Percentiles rank a stretch among this genome's conserved stretches.
Evolutionary conservation across 2,113 vertebrate genomes (phyloP).

Genomic region (Plotosus lineatus): DNA sequence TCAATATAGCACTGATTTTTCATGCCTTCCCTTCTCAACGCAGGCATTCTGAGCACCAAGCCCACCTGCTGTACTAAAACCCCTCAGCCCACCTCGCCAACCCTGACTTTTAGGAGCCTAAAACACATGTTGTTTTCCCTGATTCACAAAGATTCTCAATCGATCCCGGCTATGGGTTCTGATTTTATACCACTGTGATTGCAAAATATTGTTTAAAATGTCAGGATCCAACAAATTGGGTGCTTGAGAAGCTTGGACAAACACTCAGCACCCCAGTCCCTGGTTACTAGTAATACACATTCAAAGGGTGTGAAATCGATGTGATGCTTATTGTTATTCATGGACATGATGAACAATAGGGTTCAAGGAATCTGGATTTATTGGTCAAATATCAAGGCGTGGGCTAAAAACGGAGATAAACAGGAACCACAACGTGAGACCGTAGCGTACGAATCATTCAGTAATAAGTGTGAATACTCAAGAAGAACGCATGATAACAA

Average conservation of each 20-base stretch:
- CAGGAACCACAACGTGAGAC: not conserved
- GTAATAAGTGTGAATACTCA: no score
- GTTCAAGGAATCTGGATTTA: not conserved
- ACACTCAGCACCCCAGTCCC: not conserved
- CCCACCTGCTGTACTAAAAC: not conserved
- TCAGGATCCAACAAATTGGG: not conserved
- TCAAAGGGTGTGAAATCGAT: not conserved
- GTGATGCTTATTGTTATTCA: not conserved
- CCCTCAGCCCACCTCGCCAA: no score
- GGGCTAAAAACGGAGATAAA: not conserved
- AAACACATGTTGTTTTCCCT: not conserved
- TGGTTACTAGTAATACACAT: not conserved
- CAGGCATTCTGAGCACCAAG: not conserved
- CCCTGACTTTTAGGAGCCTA: constrained; percentile 4
- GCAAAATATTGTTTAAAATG: not conserved
- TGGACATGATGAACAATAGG: not conserved
- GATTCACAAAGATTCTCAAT: not conserved
- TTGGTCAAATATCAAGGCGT: not conserved
- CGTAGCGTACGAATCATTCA: not conserved
- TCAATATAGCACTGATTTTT: constrained; percentile 32
- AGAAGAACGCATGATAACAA: not conserved
- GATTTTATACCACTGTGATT: not conserved
- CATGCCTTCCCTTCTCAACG: not conserved
- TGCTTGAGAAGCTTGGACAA: not conserved
- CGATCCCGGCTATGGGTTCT: not conserved